Percentiles rank a stretch among this genome's conserved stretches.
Conservation (phyloP, 2,113 vertebrate species). For the Toxotes chatareus region DNA sequence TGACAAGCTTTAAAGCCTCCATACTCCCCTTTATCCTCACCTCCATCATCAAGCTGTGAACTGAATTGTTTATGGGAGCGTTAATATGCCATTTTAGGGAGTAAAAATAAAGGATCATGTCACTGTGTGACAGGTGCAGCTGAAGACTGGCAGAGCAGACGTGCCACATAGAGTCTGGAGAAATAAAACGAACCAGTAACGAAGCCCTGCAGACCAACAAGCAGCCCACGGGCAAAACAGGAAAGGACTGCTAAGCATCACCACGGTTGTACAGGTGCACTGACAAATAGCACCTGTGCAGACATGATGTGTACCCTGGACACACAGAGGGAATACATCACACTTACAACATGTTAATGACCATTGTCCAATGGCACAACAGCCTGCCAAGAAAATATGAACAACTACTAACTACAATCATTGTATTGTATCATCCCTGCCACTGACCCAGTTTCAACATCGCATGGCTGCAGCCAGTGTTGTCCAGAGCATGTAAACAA, state of each 20-base stretch:
- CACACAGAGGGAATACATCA: neutral
- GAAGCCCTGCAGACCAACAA: no score
- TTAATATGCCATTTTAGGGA: constrained; percentile 61
- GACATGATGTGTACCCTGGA: constrained; percentile 8
- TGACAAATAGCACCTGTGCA: constrained; percentile 9
- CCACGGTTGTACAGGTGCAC: no score
- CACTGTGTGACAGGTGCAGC: constrained; percentile 65
- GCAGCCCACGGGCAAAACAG: no score
- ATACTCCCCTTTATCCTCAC: constrained; percentile 51
- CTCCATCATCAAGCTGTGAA: constrained; percentile 77
- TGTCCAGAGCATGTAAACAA: neutral
- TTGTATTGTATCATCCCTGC: constrained; percentile 12
- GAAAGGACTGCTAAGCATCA: no score
- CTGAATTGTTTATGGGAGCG: constrained; percentile 68
- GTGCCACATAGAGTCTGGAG: constrained; percentile 14
- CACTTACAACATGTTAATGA: neutral
- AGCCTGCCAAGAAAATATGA: neutral
- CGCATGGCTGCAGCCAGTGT: neutral
- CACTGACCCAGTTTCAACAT: constrained; percentile 9
- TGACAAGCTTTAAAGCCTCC: constrained; percentile 69
- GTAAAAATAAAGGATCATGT: constrained; percentile 69
- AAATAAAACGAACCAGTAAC: neutral
- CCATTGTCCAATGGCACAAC: neutral
- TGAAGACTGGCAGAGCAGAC: constrained; percentile 8
- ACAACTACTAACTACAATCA: constrained; percentile 11